A percentile compares a stretch with the other conserved stretches of the same genome.
Conservation (phyloP, 2,113 vertebrate genomes). For the Ardeotis arabs region DNA sequence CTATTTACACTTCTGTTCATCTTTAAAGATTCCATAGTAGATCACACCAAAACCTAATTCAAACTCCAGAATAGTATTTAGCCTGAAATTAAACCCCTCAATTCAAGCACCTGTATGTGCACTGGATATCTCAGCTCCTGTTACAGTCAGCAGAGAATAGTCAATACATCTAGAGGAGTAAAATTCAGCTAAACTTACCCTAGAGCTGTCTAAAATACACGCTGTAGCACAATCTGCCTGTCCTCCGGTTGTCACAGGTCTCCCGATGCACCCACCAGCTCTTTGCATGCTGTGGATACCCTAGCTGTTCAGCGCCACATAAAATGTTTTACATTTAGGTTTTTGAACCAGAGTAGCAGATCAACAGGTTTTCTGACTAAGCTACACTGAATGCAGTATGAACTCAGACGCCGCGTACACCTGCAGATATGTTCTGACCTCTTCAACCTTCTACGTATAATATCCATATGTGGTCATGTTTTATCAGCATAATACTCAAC, state of each 20-base stretch:
- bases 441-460: neutral
- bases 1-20: neutral
- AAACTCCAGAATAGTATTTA: neutral
- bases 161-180: neutral
- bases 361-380: neutral
- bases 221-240: neutral
- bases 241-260: neutral
- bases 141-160: neutral
- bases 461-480: neutral
- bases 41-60: neutral
- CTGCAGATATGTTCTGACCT: neutral
- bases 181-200: neutral
- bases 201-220: neutral
- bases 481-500: neutral
- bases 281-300: neutral
- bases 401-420: neutral
- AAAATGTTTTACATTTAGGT: neutral
- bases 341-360: neutral
- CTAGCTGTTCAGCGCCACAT: neutral
- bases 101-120: neutral
- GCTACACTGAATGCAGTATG: neutral
- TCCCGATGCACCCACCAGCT: neutral
- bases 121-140: neutral
- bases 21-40: neutral
- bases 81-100: neutral